Base-by-base conservation (phyloP, 1,140 invertebrate genomes). In the Orchestia grillus region DNA sequence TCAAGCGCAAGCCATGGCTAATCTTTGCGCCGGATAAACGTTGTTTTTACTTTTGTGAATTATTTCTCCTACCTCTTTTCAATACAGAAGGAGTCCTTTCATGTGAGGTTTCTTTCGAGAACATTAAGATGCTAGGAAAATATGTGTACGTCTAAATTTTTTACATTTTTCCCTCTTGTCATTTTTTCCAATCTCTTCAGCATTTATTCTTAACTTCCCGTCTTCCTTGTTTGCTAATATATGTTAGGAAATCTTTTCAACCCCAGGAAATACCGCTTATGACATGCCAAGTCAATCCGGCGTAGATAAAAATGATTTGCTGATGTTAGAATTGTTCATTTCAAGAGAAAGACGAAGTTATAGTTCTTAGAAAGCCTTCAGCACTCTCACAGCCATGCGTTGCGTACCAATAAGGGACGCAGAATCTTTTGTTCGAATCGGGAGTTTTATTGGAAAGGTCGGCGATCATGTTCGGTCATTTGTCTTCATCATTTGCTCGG, bases 361-460 rank as follows among this genome's bases (percentile, higher is more conserved):
- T 90, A 41, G 28, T 44, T 42, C 88, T 3, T 4, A 90, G 88
- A 42, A 44, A 8, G 16, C 41, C 3, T 16, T 90, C 15, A 90
- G 42, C 41, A 42, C 88, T 41, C 42, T 90, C 0, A 0, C 11
- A 90, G 43, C 88, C 88, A 42, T 90, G 41, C 43, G 43, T 42
- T 42, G 41, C 4, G 11, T 90, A 43, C 88, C n/a, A 90, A 90
- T 90, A 90, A 90, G 88, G 41, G 41, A 90, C 43, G 4, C 3
- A 42, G 88, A 90, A 42, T 90, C 88, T 90, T 90, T 90, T 42
- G 88, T 90, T 90, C 88, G 88, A 90, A 90, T 90, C 28, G 88
- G n/a, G 88, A 42, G 88, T 90, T 90, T 90, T 90, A 90, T 90
- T 90, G 88, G 88, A 90, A 90, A 41, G 88, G n/a, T 90, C 43